phyloP scores from a whole-genome alignment of 2,797 vertebrate species.

The Cossypha polioptera region DNA sequence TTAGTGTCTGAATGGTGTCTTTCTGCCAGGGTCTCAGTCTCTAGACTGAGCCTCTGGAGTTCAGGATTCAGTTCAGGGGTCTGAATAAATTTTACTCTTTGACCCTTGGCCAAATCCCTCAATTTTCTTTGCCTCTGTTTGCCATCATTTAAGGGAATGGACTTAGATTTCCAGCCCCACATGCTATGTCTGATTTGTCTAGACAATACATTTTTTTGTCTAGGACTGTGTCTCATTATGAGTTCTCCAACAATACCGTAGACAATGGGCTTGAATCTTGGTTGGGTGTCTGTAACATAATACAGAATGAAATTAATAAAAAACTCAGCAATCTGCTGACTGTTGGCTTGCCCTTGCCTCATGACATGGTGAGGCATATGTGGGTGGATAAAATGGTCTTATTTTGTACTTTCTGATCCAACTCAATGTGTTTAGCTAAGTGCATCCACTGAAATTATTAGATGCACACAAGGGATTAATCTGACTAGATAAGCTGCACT shows the following conservation, averaged over 20 bases:
- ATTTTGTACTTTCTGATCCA: slow-evolving; percentile 40
- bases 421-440: background rate
- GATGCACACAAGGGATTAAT: background rate
- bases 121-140: slow-evolving; percentile 37
- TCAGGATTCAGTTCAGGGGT: background rate
- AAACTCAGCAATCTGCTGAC: slow-evolving; percentile 34
- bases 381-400: slow-evolving; percentile 46
- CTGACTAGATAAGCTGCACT: background rate
- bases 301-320: slow-evolving; percentile 43
- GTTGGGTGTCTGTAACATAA: slow-evolving; percentile 51
- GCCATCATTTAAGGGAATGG: slow-evolving; percentile 32
- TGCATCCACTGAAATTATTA: background rate
- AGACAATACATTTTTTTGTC: slow-evolving; percentile 66
- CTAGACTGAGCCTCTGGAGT: background rate
- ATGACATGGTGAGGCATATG: background rate
- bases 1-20: background rate
- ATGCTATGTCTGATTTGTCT: slow-evolving; percentile 64
- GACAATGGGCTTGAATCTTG: slow-evolving; percentile 52
- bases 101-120: slow-evolving; percentile 14
- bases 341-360: slow-evolving; percentile 32
- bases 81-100: background rate
- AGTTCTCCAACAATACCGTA: slow-evolving; percentile 34
- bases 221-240: slow-evolving; percentile 54
- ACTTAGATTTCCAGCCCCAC: slow-evolving; percentile 41
- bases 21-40: background rate